Evolutionary conservation across 2,113 vertebrate genomes (phyloP).

Genomic region (Phyllostomus hastatus): DNA sequence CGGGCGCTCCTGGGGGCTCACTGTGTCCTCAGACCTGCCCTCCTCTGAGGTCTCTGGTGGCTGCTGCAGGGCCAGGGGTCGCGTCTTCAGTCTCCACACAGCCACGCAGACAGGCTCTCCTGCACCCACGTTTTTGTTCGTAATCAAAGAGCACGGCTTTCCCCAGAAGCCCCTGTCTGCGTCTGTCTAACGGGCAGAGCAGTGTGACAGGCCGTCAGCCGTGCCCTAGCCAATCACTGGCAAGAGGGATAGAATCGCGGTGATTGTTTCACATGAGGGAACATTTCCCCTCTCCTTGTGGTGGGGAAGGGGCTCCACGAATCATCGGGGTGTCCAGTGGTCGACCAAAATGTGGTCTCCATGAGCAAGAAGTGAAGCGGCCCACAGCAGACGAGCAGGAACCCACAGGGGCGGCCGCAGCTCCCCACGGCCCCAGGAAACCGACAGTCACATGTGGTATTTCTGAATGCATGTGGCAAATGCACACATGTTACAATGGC

Average conservation of each 20-base stretch:
- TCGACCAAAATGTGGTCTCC: not conserved
- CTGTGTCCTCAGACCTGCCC: not conserved
- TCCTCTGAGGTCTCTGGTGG: not conserved
- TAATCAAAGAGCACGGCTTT: not conserved
- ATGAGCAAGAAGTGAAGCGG: not conserved
- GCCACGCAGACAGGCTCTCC: not conserved
- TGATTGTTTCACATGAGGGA: not conserved
- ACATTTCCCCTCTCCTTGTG: not conserved
- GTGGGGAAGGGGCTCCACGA: not conserved
- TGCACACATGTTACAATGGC: not conserved
- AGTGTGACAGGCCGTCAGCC: not conserved
- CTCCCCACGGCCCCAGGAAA: not conserved
- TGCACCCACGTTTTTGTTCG: not conserved
- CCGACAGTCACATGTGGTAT: rapidly evolving
- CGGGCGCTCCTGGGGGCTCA: too few relatives aligned
- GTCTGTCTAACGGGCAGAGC: not conserved
- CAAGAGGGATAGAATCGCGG: rapidly evolving
- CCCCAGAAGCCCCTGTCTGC: not conserved
- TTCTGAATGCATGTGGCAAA: not conserved
- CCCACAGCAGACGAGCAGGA: not conserved
- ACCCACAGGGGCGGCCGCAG: not conserved
- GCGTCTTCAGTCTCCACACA: not conserved
- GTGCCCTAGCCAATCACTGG: not conserved
- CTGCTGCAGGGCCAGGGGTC: not conserved
- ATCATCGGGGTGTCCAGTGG: not conserved